These are phyloP conservation scores for Globodera ellingtonae DNA, from an alignment of 1,140 invertebrate species.

Conservation along the genomic window DNA sequence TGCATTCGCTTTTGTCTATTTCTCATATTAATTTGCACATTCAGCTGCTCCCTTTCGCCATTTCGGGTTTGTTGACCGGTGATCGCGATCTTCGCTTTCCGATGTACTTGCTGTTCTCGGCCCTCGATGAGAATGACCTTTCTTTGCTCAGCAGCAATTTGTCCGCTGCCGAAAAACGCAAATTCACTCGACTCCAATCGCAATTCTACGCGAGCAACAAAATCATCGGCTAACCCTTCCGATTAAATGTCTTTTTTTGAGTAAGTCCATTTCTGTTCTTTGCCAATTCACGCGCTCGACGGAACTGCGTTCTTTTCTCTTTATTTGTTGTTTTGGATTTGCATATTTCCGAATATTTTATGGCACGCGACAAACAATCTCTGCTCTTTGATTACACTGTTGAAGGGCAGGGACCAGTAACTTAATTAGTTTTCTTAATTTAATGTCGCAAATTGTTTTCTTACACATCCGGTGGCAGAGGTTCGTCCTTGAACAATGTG, in stretches of 20 bases:
- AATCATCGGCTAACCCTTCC: constrained; percentile 32
- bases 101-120: constrained; percentile 21
- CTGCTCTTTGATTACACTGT: constrained; percentile 59
- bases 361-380: constrained; percentile 59
- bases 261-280: no score
- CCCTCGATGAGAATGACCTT: constrained; percentile 24
- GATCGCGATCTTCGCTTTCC: constrained; percentile 28
- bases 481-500: constrained; percentile 56
- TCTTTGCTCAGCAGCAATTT: constrained; percentile 29
- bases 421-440: background rate
- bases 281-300: background rate
- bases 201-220: constrained; percentile 36
- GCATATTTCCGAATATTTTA: constrained; percentile 64
- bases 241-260: background rate
- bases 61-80: constrained; percentile 21
- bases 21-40: background rate
- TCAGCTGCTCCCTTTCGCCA: constrained; percentile 22
- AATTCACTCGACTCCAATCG: constrained; percentile 22
- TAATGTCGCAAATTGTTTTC: background rate
- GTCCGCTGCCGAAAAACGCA: constrained; percentile 26
- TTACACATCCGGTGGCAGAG: constrained; percentile 42
- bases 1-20: no score
- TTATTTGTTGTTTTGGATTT: constrained; percentile 43
- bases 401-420: constrained; percentile 58
- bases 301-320: background rate